Conservation (phyloP, 2,888 invertebrate species). For the Drosophila eohydei region DNA sequence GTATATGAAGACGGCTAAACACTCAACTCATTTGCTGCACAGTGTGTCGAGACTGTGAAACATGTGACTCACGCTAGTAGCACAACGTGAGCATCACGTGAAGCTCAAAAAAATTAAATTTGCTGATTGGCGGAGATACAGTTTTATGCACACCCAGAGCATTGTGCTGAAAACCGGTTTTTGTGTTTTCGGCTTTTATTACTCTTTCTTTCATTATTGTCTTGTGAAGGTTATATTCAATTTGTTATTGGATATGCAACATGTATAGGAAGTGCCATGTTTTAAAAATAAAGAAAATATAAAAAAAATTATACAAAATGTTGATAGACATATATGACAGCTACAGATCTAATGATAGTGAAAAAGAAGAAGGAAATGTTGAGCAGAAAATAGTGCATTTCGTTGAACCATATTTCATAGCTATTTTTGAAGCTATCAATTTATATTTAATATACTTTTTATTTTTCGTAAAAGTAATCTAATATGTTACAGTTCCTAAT, state of each 20-base stretch:
- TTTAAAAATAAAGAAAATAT: no score
- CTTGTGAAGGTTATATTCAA: neutral
- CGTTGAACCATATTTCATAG: no score
- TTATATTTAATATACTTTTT: no score
- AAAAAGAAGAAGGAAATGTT: no score
- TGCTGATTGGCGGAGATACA: constrained; percentile 19
- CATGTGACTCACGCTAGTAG: constrained; percentile 43
- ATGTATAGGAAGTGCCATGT: neutral
- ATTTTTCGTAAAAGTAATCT: no score
- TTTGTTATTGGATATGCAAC: neutral
- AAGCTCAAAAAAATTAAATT: constrained; percentile 24
- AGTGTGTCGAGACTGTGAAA: constrained; percentile 41
- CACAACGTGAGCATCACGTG: constrained; percentile 68
- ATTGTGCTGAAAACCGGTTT: constrained; percentile 40
- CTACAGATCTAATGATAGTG: no score
- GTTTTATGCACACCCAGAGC: constrained; percentile 3
- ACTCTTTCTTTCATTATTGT: neutral
- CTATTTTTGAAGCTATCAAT: no score
- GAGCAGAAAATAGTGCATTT: no score
- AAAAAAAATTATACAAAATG: no score
- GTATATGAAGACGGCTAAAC: constrained; percentile 8
- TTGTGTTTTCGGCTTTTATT: constrained; percentile 11
- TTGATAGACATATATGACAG: no score
- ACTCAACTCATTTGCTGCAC: constrained; percentile 33
- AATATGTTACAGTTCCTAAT: no score